These are phyloP conservation scores for Buteo buteo DNA, from an alignment of 2,113 vertebrate genomes.

Conservation along the genomic window DNA sequence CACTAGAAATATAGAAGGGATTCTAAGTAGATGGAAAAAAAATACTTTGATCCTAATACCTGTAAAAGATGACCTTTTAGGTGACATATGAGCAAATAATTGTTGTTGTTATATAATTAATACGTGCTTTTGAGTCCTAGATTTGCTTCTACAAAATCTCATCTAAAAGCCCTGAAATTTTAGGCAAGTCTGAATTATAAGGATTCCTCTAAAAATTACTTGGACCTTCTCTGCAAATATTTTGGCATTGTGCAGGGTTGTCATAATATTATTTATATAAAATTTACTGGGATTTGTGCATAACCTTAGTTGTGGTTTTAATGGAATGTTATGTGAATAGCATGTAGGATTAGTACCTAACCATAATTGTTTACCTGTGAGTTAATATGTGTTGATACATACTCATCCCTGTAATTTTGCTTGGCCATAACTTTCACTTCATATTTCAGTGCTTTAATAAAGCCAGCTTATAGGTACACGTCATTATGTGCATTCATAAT, in stretches of 20 bases:
- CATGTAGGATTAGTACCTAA: not conserved
- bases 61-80: not conserved
- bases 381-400: not conserved
- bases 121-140: not conserved
- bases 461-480: not conserved
- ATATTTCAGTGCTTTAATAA: not conserved
- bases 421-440: not conserved
- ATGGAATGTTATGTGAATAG: not conserved
- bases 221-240: conserved; percentile 28
- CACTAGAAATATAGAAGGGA: not conserved
- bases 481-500: not conserved
- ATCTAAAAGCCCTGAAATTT: not conserved
- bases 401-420: not conserved
- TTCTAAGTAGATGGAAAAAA: not conserved
- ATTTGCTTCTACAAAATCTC: not conserved
- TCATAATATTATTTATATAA: not conserved
- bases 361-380: not conserved
- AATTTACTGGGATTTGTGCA: not conserved
- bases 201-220: not conserved
- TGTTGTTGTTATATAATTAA: not conserved
- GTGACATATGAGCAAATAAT: not conserved
- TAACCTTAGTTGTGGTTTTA: not conserved
- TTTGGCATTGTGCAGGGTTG: not conserved
- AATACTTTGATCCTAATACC: not conserved
- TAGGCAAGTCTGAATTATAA: not conserved